phyloP scores from a whole-genome alignment of 2,797 vertebrate species.

The Sebastes glaucus region DNA sequence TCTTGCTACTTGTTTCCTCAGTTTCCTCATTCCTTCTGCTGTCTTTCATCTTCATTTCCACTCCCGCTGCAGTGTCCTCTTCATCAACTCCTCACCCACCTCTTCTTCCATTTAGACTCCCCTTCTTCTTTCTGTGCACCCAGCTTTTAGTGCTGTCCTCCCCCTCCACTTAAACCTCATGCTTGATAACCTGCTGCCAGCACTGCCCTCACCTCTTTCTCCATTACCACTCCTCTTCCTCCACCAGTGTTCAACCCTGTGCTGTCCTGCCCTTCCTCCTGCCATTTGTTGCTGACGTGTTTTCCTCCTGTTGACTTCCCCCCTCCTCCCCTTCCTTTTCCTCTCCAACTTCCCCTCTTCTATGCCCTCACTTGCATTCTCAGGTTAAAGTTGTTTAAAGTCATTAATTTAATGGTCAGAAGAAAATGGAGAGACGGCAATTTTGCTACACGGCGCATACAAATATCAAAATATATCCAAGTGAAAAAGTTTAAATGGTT shows the following conservation, averaged over 20 bases:
- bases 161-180: slow-evolving; percentile 21
- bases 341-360: neutral
- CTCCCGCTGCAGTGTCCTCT: neutral
- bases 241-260: neutral
- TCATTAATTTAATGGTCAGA: neutral
- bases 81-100: neutral
- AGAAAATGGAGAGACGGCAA: neutral
- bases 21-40: neutral
- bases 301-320: neutral
- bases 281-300: neutral
- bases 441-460: neutral
- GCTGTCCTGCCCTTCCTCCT: neutral
- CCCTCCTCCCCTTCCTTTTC: neutral
- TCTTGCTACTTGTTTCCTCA: neutral
- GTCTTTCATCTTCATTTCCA: neutral
- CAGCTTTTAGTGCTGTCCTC: slow-evolving; percentile 1
- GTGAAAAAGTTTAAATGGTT: neutral
- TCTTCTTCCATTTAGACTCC: neutral
- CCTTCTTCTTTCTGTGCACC: neutral
- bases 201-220: neutral
- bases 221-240: neutral
- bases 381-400: neutral
- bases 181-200: slow-evolving; percentile 19
- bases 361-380: neutral
- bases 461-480: neutral